These are phyloP conservation scores for Notamacropus eugenii DNA, from an alignment of 2,797 vertebrate genomes.

Conservation along the genomic window DNA sequence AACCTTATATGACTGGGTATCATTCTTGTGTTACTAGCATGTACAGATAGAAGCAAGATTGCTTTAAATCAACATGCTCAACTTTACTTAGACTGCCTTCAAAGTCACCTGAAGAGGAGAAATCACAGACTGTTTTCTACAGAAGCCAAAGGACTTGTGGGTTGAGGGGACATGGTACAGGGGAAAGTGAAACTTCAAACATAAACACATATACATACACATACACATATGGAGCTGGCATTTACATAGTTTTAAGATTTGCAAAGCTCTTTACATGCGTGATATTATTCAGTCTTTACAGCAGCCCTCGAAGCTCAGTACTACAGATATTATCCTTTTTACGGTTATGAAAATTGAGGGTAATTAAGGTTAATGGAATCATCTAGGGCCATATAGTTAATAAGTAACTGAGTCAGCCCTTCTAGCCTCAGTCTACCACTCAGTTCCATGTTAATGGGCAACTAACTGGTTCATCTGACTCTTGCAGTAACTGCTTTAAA, in stretches of 20 bases:
- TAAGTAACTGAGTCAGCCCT: not conserved
- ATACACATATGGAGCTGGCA: not conserved
- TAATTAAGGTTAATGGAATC: not conserved
- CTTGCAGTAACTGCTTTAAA: not conserved
- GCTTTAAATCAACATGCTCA: conserved; percentile 17
- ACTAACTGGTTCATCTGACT: not conserved
- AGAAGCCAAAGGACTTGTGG: not conserved
- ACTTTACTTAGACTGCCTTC: not conserved
- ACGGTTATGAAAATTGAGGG: not conserved
- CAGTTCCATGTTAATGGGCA: not conserved
- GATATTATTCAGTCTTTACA: not conserved
- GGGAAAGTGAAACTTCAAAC: not conserved
- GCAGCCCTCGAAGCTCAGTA: not conserved
- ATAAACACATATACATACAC: not conserved
- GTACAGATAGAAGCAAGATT: not conserved
- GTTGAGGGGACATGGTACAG: not conserved
- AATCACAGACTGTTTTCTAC: not conserved
- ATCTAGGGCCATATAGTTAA: not conserved
- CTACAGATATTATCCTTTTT: not conserved
- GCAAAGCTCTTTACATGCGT: not conserved
- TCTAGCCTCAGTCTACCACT: not conserved
- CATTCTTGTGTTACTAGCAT: not conserved
- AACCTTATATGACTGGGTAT: not conserved
- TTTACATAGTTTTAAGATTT: not conserved
- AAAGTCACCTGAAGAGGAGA: not conserved